A percentile compares a stretch with the other conserved stretches of the same genome.
Evolutionary conservation across 1,140 invertebrate species (phyloP).

Genomic region (Drosophila sulfurigaster): DNA sequence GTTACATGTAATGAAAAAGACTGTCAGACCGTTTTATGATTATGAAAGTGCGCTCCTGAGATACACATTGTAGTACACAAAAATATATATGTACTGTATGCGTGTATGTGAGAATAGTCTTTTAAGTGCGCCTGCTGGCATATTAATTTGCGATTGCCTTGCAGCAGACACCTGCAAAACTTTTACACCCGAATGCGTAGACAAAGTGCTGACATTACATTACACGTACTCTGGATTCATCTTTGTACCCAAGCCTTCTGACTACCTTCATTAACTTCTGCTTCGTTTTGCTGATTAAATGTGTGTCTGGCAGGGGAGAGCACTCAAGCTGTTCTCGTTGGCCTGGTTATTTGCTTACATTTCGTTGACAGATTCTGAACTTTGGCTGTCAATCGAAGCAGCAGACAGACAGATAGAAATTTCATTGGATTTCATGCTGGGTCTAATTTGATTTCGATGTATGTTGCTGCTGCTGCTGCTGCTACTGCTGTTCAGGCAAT

Average conservation of each 20-base stretch:
- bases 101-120: constrained; percentile 3
- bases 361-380: constrained; percentile 25
- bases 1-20: constrained; percentile 15
- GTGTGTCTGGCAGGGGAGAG: constrained; percentile 26
- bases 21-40: constrained; percentile 22
- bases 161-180: constrained; percentile 36
- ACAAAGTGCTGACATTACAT: constrained; percentile 37
- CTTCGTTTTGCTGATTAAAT: constrained; percentile 53
- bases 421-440: constrained; percentile 36
- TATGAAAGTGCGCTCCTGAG: constrained; percentile 26
- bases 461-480: constrained; percentile 49
- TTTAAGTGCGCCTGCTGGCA: constrained; percentile 34
- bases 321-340: constrained; percentile 30
- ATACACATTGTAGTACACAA: constrained; percentile 2
- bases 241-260: neutral
- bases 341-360: constrained; percentile 41
- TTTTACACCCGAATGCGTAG: constrained; percentile 40
- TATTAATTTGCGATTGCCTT: constrained; percentile 45
- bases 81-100: neutral
- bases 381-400: constrained; percentile 40
- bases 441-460: constrained; percentile 50
- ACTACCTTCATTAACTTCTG: constrained; percentile 36
- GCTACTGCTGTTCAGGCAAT: constrained; percentile 43
- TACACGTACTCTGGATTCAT: constrained; percentile 1
- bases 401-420: constrained; percentile 24